Evolutionary conservation across 2,113 vertebrate species (phyloP).

Genomic region (Microcebus jonahi): DNA sequence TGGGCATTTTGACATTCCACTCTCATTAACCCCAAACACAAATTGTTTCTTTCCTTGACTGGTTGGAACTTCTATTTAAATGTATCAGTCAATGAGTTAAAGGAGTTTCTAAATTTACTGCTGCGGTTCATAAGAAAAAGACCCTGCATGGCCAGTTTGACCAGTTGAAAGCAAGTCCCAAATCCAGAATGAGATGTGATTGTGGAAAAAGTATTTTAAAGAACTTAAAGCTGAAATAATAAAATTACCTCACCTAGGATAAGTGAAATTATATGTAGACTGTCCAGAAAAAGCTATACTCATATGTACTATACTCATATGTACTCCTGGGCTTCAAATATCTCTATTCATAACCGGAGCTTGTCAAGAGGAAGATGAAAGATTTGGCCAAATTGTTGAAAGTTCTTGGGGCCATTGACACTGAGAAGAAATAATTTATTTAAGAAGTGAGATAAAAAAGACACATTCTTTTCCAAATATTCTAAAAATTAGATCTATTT

Average conservation of each 20-base stretch:
- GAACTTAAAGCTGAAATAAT: not conserved
- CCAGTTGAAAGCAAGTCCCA: not conserved
- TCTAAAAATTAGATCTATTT: not conserved
- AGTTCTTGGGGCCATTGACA: not conserved
- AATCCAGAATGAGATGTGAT: not conserved
- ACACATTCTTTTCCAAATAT: not conserved
- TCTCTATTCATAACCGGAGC: not conserved
- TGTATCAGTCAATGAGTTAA: accelerated
- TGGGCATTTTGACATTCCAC: not conserved
- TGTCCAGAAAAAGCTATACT: not conserved
- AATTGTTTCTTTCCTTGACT: not conserved
- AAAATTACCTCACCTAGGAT: not conserved
- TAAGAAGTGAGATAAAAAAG: not conserved
- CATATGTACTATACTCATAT: not conserved
- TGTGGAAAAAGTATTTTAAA: not conserved
- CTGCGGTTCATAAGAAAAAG: not conserved
- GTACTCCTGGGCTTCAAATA: not conserved
- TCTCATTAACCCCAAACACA: not conserved
- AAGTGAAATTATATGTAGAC: not conserved
- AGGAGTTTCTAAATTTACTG: not conserved
- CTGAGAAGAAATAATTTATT: not conserved
- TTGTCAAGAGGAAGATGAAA: not conserved
- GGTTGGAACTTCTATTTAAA: not conserved
- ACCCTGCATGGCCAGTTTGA: not conserved
- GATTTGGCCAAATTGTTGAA: not conserved